phyloP scores from a whole-genome alignment of 2,888 invertebrate species.

The Junonia oenone region DNA sequence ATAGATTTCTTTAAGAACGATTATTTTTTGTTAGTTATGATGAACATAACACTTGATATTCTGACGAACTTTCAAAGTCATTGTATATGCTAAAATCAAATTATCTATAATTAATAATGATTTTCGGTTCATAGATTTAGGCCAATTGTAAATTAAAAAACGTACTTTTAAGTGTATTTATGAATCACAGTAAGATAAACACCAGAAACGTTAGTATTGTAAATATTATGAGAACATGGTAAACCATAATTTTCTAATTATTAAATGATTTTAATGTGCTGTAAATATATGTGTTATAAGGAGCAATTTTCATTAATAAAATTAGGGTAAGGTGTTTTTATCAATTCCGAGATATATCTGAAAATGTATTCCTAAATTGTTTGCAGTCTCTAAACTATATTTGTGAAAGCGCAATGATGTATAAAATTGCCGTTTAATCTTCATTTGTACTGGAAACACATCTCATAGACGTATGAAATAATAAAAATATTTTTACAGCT shows the following conservation, averaged over 20 bases:
- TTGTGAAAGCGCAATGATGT: constrained; percentile 6
- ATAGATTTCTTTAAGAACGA: constrained; percentile 24
- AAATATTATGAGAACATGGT: constrained; percentile 68
- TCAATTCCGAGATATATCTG: constrained; percentile 11
- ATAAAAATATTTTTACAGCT: constrained; percentile 73
- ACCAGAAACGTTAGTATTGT: constrained; percentile 74
- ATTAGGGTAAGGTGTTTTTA: constrained; percentile 21
- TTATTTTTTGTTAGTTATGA: constrained; percentile 22
- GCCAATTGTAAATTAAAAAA: constrained; percentile 68
- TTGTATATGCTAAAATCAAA: constrained; percentile 63
- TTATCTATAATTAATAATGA: constrained; percentile 43
- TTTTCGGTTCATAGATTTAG: constrained; percentile 66
- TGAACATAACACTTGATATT: constrained; percentile 23
- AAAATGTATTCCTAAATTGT: constrained; percentile 16
- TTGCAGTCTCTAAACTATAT: constrained; percentile 18
- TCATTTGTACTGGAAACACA: constrained; percentile 33
- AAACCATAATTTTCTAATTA: constrained; percentile 60
- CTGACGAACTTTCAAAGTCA: constrained; percentile 51
- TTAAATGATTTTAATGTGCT: constrained; percentile 57
- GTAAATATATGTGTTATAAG: constrained; percentile 58
- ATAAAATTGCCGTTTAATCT: constrained; percentile 24
- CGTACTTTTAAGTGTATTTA: constrained; percentile 74
- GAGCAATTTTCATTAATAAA: constrained; percentile 17
- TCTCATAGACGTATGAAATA: constrained; percentile 48
- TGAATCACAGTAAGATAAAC: constrained; percentile 77